These are phyloP conservation scores for Spongia lamella DNA, from an alignment of 37 sponge, comb jelly and placozoan genomes.

Conservation along the genomic window DNA sequence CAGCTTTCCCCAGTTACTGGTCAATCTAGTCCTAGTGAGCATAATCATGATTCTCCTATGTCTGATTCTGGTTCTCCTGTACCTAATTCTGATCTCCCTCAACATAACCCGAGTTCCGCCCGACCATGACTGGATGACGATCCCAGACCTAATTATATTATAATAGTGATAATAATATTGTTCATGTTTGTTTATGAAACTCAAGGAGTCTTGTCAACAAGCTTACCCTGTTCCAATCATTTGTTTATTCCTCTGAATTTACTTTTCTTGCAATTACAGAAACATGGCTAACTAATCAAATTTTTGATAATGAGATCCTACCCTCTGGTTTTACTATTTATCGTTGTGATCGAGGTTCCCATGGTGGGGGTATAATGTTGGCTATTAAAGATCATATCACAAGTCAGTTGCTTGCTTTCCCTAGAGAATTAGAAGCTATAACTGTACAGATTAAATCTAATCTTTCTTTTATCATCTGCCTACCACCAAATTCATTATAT, in stretches of 20 bases:
- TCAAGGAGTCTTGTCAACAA: constrained; percentile 42
- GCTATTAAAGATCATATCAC: constrained; percentile 20
- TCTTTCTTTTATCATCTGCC: neutral
- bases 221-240: constrained; percentile 12
- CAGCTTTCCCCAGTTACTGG: too few relatives aligned
- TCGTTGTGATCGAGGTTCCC: constrained; percentile 31
- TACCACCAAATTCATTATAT: too few relatives aligned
- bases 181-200: constrained; percentile 24
- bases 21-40: too few relatives aligned
- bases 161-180: too few relatives aligned
- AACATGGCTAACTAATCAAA: constrained; percentile 22
- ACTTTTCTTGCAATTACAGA: constrained; percentile 22
- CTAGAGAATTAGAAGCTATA: constrained; percentile 26
- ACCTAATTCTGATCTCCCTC: too few relatives aligned
- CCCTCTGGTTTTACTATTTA: constrained; percentile 20
- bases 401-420: constrained; percentile 2
- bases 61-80: too few relatives aligned
- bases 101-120: too few relatives aligned
- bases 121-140: too few relatives aligned
- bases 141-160: too few relatives aligned
- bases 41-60: too few relatives aligned
- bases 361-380: constrained; percentile 45
- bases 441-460: constrained; percentile 9
- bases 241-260: constrained; percentile 9
- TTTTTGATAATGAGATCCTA: constrained; percentile 33